Conservation (phyloP, 2,113 vertebrate genomes). For the Siphamia tubifer region DNA sequence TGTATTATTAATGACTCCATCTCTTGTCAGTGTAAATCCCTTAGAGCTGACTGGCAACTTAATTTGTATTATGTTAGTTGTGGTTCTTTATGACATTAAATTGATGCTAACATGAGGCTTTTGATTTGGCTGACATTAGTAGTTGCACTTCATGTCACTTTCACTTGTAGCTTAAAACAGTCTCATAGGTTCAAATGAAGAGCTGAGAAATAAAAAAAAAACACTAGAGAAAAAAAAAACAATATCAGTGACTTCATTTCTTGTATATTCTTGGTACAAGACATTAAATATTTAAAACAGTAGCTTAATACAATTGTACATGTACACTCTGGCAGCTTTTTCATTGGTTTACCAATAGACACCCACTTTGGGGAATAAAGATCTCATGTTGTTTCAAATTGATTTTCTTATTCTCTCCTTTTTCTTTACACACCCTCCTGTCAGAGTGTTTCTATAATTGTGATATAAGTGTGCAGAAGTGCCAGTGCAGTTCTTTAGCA, state of each 20-base stretch:
- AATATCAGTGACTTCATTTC: no score
- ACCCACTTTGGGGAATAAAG: conserved; percentile 54
- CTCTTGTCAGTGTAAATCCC: conserved; percentile 6
- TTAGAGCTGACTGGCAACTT: background rate
- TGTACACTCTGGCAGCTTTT: conserved; percentile 27
- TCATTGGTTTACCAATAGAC: conserved; percentile 27
- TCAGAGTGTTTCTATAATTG: conserved; percentile 7
- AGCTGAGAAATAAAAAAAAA: background rate
- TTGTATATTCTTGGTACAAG: background rate
- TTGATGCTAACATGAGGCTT: no score
- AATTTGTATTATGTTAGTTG: background rate
- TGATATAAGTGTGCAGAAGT: background rate
- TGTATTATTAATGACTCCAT: no score
- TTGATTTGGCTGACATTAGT: no score
- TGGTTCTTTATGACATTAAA: no score
- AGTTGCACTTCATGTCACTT: background rate
- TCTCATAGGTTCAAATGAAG: background rate
- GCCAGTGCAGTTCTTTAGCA: conserved; percentile 17
- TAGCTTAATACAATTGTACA: conserved; percentile 2
- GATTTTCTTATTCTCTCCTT: conserved; percentile 42
- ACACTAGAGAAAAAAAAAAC: background rate
- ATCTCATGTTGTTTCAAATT: conserved; percentile 36
- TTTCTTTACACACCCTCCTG: conserved; percentile 7
- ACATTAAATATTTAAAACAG: conserved; percentile 11
- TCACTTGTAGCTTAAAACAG: background rate